These are phyloP conservation scores for Iphiclides podalirius DNA, from an alignment of 2,888 invertebrate genomes.

Conservation along the genomic window DNA sequence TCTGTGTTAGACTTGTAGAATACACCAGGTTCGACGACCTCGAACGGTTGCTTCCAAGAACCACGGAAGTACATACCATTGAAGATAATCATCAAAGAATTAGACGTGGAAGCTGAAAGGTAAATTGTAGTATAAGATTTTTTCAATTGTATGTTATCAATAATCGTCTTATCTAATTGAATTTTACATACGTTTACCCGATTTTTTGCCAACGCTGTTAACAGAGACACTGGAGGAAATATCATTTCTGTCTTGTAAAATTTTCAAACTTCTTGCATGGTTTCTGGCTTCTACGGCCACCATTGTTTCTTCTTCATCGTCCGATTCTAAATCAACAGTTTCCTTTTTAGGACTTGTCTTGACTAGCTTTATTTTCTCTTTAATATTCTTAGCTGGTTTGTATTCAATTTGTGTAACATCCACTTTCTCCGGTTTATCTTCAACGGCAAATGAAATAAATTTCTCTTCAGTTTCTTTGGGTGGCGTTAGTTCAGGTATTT, in stretches of 20 bases:
- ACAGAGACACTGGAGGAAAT: constrained; percentile 81
- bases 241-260: constrained; percentile 68
- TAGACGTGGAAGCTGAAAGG: constrained; percentile 55
- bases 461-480: constrained; percentile 76
- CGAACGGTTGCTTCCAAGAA: constrained; percentile 86
- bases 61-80: constrained; percentile 90
- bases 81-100: constrained; percentile 84
- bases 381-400: constrained; percentile 72
- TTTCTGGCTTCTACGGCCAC: constrained; percentile 80
- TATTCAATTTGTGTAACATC: constrained; percentile 54
- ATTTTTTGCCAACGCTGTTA: constrained; percentile 80
- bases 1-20: constrained; percentile 82
- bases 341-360: constrained; percentile 73
- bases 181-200: constrained; percentile 52
- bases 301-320: constrained; percentile 80
- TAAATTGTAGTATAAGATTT: background rate
- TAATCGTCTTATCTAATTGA: no score
- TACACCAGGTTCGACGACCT: constrained; percentile 72
- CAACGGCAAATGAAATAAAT: constrained; percentile 72
- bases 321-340: constrained; percentile 53
- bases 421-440: constrained; percentile 67
- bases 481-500: constrained; percentile 54
- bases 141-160: no score
- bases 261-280: constrained; percentile 64
- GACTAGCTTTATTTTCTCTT: constrained; percentile 76